Evolutionary conservation across 2,797 vertebrate species (phyloP).

Genomic region (Helicolenus hilgendorfi): DNA sequence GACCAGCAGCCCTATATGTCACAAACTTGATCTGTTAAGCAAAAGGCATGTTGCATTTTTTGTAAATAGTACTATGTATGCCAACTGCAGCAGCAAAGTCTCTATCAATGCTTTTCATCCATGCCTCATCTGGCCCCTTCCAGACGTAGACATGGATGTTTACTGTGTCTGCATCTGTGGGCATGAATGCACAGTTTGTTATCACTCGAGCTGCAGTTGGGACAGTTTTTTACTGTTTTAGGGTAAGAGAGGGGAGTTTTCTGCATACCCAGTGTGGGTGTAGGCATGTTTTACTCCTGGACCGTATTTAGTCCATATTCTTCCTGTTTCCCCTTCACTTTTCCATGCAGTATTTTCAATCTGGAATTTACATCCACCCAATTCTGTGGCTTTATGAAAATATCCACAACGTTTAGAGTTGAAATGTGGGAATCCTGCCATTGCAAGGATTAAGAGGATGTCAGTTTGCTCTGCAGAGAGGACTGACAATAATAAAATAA

Average conservation of each 20-base stretch:
- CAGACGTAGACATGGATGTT: conserved; percentile 50
- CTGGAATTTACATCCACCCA: conserved; percentile 70
- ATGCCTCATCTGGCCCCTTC: conserved; percentile 29
- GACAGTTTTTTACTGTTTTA: conserved; percentile 43
- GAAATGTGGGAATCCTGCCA: conserved; percentile 17
- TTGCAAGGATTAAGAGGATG: conserved; percentile 29
- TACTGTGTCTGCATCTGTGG: conserved; percentile 69
- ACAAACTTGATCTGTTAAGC: too few relatives aligned
- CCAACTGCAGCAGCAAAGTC: conserved; percentile 11
- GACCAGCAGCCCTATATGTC: too few relatives aligned
- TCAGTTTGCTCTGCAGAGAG: conserved; percentile 12
- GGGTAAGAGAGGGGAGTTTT: conserved; percentile 59
- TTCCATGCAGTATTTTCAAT: conserved; percentile 67
- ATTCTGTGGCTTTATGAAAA: conserved; percentile 73
- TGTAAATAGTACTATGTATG: background rate
- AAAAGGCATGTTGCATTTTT: background rate
- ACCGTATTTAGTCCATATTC: conserved; percentile 51
- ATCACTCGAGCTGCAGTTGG: conserved; percentile 53
- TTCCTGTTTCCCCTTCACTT: conserved; percentile 71
- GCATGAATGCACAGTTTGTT: conserved; percentile 84
- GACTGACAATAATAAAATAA: conserved; percentile 67
- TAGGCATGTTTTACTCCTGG: conserved; percentile 66
- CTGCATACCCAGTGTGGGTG: conserved; percentile 77
- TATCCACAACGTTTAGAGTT: conserved; percentile 29
- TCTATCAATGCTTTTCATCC: conserved; percentile 48